Evolutionary conservation across 2,113 vertebrate species (phyloP).

Genomic region (Lycaon pictus): DNA sequence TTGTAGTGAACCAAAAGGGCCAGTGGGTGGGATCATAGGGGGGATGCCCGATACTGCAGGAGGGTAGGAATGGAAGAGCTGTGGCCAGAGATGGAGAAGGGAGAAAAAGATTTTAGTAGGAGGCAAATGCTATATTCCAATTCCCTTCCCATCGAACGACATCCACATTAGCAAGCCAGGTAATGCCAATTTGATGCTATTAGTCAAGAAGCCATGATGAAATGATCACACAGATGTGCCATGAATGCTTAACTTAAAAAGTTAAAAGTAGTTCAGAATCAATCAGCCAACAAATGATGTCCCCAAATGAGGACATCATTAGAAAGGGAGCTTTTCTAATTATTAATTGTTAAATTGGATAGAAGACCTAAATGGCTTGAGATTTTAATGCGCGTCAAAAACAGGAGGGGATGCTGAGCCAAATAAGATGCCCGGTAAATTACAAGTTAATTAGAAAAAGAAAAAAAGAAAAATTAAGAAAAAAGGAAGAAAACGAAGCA

Average conservation of each 20-base stretch:
- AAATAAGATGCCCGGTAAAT: slow-evolving; percentile 79
- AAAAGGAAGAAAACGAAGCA: slow-evolving; percentile 26
- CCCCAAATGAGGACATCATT: slow-evolving; percentile 80
- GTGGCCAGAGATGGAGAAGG: slow-evolving; percentile 81
- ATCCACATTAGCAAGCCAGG: slow-evolving; percentile 70
- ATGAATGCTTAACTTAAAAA: slow-evolving; percentile 84
- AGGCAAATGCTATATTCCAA: slow-evolving; percentile 4
- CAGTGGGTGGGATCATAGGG: slow-evolving; percentile 97
- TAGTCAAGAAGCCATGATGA: slow-evolving; percentile 84
- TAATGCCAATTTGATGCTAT: slow-evolving; percentile 79
- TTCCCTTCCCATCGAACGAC: slow-evolving; percentile 78
- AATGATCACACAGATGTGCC: slow-evolving; percentile 86
- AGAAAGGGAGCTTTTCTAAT: slow-evolving; percentile 74
- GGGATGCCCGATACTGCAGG: slow-evolving; percentile 97
- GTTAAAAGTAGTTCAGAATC: slow-evolving; percentile 89
- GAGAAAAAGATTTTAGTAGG: slow-evolving; percentile 68
- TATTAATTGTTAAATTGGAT: slow-evolving; percentile 82
- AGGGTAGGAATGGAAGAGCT: slow-evolving; percentile 99
- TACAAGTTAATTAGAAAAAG: slow-evolving; percentile 79
- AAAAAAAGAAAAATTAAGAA: background rate
- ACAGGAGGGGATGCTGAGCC: slow-evolving; percentile 76
- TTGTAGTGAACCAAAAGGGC: slow-evolving; percentile 97
- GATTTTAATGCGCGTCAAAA: slow-evolving; percentile 72
- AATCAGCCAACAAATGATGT: slow-evolving; percentile 84
- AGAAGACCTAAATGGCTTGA: slow-evolving; percentile 78